phyloP scores from a whole-genome alignment of 2,797 vertebrate species.

The Chelmon rostratus region DNA sequence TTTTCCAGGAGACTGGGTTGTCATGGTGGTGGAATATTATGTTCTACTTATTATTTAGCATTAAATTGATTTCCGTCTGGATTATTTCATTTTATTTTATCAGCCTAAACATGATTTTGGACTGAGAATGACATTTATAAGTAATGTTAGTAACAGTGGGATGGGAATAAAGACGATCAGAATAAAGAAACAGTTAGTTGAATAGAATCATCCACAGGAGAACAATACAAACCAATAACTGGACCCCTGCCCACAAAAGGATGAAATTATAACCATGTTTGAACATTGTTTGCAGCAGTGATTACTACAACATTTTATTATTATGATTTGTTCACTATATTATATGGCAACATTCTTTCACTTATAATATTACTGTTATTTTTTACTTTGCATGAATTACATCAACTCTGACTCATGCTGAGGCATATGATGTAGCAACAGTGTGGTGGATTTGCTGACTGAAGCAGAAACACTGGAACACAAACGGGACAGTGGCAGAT shows the following conservation, averaged over 20 bases:
- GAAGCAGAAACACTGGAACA: background rate
- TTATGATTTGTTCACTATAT: too few relatives aligned
- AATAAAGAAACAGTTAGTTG: background rate
- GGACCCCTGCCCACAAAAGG: background rate
- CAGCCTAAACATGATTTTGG: background rate
- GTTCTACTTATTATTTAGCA: background rate
- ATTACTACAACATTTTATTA: background rate
- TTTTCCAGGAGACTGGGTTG: background rate
- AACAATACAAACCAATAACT: background rate
- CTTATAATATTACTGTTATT: too few relatives aligned
- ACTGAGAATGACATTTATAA: conserved; percentile 17
- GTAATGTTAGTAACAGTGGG: background rate
- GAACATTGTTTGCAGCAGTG: background rate
- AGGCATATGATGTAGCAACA: background rate
- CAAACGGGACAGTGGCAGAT: background rate
- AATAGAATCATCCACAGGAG: background rate
- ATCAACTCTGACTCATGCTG: background rate
- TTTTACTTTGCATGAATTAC: background rate
- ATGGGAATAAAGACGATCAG: background rate
- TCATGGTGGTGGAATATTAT: background rate
- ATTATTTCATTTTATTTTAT: conserved; percentile 1
- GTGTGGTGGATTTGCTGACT: background rate
- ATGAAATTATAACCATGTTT: background rate
- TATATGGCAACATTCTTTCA: too few relatives aligned
- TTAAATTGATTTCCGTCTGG: conserved; percentile 1